phyloP scores from a whole-genome alignment of 2,888 invertebrate species.

The Balanococcus diminutus region DNA sequence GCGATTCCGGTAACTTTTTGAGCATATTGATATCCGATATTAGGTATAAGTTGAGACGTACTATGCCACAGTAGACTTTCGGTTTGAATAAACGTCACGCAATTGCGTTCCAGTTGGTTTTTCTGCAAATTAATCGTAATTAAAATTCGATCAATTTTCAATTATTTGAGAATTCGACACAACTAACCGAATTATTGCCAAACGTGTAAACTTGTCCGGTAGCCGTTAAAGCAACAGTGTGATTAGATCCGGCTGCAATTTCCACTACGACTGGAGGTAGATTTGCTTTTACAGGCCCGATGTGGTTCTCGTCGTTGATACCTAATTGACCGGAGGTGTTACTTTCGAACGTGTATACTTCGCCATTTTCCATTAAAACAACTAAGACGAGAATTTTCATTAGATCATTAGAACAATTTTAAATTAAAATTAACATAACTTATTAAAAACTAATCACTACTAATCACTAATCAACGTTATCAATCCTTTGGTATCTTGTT shows the following conservation, averaged over 20 bases:
- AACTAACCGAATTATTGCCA: constrained; percentile 79
- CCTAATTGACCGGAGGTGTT: constrained; percentile 96
- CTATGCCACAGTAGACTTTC: constrained; percentile 73
- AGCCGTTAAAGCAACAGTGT: constrained; percentile 83
- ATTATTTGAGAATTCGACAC: neutral
- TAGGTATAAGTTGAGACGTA: constrained; percentile 76
- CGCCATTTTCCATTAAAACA: constrained; percentile 78
- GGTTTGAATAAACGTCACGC: constrained; percentile 24
- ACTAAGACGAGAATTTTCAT: constrained; percentile 61
- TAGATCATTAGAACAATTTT: too few relatives aligned
- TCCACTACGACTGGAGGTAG: constrained; percentile 72
- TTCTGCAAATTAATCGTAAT: constrained; percentile 62
- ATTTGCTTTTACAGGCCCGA: constrained; percentile 77
- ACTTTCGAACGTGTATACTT: constrained; percentile 92
- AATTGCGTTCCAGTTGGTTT: constrained; percentile 63
- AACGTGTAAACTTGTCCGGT: constrained; percentile 93
- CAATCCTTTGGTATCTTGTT: too few relatives aligned
- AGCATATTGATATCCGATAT: constrained; percentile 83
- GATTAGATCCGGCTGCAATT: constrained; percentile 94
- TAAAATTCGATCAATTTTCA: neutral
- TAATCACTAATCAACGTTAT: too few relatives aligned
- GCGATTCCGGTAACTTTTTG: constrained; percentile 91
- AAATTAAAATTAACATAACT: too few relatives aligned
- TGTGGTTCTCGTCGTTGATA: constrained; percentile 83
- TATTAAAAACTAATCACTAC: too few relatives aligned